Conservation (phyloP, 2,113 vertebrate species). For the Globicephala melas region DNA sequence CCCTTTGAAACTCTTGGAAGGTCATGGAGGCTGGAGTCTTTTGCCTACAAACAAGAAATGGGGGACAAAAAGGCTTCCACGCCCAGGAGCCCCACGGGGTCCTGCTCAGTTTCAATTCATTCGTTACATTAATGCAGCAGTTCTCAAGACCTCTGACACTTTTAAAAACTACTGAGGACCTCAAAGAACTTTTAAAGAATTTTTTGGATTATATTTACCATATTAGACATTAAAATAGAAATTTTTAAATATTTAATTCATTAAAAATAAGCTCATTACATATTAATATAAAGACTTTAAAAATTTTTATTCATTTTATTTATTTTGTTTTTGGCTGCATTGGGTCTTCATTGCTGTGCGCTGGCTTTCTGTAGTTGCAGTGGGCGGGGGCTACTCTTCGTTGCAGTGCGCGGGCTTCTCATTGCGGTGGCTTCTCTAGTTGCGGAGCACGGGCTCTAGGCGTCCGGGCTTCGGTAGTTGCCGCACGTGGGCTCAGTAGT, state of each 20-base stretch:
- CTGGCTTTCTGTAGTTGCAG: no score
- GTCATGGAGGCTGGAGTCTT: not conserved
- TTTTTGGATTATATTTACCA: not conserved
- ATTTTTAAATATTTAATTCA: not conserved
- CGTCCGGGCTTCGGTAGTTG: no score
- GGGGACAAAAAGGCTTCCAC: not conserved
- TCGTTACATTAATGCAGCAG: no score
- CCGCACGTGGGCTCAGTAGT: no score
- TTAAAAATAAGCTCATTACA: not conserved
- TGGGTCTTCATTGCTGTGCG: no score
- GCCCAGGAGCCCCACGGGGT: not conserved
- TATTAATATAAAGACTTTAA: not conserved
- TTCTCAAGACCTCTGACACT: not conserved
- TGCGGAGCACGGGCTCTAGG: no score
- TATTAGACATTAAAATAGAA: not conserved
- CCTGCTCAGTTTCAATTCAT: not conserved
- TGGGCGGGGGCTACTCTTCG: no score
- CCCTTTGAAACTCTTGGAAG: not conserved
- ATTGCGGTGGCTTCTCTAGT: no score
- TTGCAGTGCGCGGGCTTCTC: no score
- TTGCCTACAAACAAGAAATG: not conserved
- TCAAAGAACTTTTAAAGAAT: not conserved
- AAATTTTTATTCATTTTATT: no score
- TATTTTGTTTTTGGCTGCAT: no score
- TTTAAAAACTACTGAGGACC: not conserved